Base-by-base conservation (phyloP, 2,113 vertebrate species). In the Solea solea region DNA sequence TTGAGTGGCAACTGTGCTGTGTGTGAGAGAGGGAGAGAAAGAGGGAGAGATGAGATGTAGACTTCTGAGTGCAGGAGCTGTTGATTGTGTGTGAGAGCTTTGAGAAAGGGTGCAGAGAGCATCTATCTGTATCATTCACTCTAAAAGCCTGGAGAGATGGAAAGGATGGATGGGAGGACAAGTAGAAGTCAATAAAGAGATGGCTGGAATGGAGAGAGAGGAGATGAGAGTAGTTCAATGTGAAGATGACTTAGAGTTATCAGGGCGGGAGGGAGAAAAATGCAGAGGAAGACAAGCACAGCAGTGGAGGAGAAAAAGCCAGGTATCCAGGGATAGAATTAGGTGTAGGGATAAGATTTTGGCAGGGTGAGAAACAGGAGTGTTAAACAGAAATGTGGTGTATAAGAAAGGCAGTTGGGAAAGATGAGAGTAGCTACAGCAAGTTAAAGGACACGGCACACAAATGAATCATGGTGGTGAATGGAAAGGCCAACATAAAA, bases 41-140 rank as follows among this genome's bases (percentile, higher is more conserved):
- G 42, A 34, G 27, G 56, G 55, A 40, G 62, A 72, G 76, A 81
- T 81, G 82, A 74, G 86, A 83, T 80, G 72, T 73, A 66, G 71
- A 76, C 67, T 68, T 83, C 82, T 86, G 78, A 90, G 88, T 86
- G 70, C 87, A 79, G 81, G 71, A 80, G 77, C 74, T 84, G 88
- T 81, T 90, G 89, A 91, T 90, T 88, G 88, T 88, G 74, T 80
- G 83, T 86, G 88, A 91, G 87, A 91, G 89, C 90, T 89, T 77
- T 81, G 86, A 87, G 89, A 90, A 90, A 88, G 85, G 77, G 69
- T 84, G 79, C 82, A 82, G 89, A 88, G 86, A 89, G 89, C 87
- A 90, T 91, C 84, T 90, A 87, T 92, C 89, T 89, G 79, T 90
- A 89, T 90, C 90, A 87, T 88, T 91, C 89, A 85, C 83, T 89